Conservation (phyloP, 2,888 invertebrate species). For the Xanthorhoe spadicearia region DNA sequence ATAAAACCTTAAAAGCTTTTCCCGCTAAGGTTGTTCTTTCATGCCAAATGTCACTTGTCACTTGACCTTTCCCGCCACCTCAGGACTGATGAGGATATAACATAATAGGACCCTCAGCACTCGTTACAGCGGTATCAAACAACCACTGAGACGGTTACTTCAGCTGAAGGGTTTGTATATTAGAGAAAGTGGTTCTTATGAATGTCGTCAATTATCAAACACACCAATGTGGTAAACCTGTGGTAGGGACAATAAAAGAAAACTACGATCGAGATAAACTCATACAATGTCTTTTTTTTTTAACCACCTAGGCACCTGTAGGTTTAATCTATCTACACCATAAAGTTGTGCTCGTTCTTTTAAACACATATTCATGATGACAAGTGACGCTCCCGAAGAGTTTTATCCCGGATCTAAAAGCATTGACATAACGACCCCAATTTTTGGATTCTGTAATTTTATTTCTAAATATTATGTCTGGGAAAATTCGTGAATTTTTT, state of each 20-base stretch:
- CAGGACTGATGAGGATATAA: neutral
- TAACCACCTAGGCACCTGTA: no score
- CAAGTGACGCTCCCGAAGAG: neutral
- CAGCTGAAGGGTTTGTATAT: no score
- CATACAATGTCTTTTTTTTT: no score
- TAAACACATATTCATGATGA: neutral
- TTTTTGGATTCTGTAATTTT: neutral
- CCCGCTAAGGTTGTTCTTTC: neutral
- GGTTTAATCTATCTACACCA: no score
- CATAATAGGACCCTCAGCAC: neutral
- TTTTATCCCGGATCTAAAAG: neutral
- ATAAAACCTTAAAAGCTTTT: conserved; percentile 7
- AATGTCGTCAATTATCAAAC: no score
- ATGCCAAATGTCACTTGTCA: neutral
- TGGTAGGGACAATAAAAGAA: no score
- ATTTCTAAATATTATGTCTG: no score
- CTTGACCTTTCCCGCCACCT: neutral
- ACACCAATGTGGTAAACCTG: no score
- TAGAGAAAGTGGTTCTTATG: no score
- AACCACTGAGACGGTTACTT: no score
- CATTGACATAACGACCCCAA: neutral
- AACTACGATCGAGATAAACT: no score
- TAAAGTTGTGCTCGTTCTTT: neutral
- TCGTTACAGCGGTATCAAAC: neutral
- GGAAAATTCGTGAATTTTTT: neutral